A percentile compares a stretch with the other conserved stretches of the same genome.
Conservation (phyloP, 1,140 invertebrate genomes). For the Drosophila gunungcola region DNA sequence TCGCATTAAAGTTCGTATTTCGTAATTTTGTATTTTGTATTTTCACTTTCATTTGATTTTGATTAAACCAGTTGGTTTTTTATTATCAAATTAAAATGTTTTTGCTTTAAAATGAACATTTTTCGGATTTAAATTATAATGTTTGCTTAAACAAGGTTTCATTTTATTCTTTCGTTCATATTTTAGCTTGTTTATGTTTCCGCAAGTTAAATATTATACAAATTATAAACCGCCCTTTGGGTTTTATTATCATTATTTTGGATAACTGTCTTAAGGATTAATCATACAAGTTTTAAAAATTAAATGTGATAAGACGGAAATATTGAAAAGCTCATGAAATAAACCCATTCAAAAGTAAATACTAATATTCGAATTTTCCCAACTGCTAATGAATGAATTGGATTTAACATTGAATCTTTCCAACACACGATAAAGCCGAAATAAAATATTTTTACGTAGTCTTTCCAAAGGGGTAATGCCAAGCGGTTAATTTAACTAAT, state of each 20-base stretch:
- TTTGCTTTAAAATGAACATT: constrained; percentile 1
- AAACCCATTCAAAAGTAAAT: background rate
- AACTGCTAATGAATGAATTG: too few species aligned
- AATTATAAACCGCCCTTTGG: too few species aligned
- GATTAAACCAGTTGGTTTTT: constrained; percentile 26
- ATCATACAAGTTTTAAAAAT: too few species aligned
- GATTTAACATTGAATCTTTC: constrained; percentile 1
- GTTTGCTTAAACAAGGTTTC: background rate
- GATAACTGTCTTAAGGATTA: too few species aligned
- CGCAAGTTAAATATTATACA: too few species aligned
- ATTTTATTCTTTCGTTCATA: too few species aligned
- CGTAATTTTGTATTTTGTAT: constrained; percentile 12
- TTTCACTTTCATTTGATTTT: constrained; percentile 26
- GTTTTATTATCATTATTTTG: too few species aligned
- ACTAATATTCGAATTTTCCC: background rate
- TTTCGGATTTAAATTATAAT: constrained; percentile 2
- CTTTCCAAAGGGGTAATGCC: constrained; percentile 1
- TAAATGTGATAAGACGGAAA: too few species aligned
- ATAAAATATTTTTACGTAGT: constrained; percentile 19
- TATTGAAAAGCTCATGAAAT: too few species aligned
- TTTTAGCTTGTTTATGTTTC: too few species aligned
- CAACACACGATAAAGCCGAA: background rate
- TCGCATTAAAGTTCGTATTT: constrained; percentile 13
- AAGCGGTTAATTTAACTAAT: constrained; percentile 25
- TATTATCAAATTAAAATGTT: constrained; percentile 1